A percentile compares a stretch with the other conserved stretches of the same genome.
Evolutionary conservation across 2,113 vertebrate genomes (phyloP).

Genomic region (Dryoscopus gambensis): DNA sequence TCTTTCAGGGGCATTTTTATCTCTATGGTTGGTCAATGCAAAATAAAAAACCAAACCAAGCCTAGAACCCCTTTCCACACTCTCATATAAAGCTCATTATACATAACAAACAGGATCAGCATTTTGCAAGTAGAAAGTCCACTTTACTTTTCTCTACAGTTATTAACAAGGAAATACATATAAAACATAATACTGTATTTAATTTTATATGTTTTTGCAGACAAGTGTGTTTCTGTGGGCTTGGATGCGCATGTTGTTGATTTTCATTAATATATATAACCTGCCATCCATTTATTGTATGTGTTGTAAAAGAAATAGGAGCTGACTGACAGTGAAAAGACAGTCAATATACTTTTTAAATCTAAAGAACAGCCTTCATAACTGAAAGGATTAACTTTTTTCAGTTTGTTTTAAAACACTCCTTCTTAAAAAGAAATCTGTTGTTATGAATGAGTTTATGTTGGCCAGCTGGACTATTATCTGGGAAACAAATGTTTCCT

Average conservation of each 20-base stretch:
- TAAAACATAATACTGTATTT: background rate
- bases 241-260: background rate
- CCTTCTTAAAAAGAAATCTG: background rate
- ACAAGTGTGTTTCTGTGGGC: background rate
- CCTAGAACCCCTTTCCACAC: background rate
- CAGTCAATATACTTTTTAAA: background rate
- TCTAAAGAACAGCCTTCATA: background rate
- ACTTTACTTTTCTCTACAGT: background rate
- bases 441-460: background rate
- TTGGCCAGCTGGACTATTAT: background rate
- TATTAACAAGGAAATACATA: background rate
- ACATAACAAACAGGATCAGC: background rate
- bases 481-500: background rate
- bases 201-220: background rate
- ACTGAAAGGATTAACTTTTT: conserved; percentile 1
- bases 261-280: background rate
- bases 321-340: background rate
- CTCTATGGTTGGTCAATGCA: background rate
- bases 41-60: background rate
- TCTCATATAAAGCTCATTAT: background rate
- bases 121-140: background rate
- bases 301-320: background rate
- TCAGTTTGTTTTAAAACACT: background rate
- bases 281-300: background rate
- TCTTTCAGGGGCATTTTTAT: background rate